phyloP scores from a whole-genome alignment of 2,888 invertebrate genomes.

The Chymomyza caudatula region DNA sequence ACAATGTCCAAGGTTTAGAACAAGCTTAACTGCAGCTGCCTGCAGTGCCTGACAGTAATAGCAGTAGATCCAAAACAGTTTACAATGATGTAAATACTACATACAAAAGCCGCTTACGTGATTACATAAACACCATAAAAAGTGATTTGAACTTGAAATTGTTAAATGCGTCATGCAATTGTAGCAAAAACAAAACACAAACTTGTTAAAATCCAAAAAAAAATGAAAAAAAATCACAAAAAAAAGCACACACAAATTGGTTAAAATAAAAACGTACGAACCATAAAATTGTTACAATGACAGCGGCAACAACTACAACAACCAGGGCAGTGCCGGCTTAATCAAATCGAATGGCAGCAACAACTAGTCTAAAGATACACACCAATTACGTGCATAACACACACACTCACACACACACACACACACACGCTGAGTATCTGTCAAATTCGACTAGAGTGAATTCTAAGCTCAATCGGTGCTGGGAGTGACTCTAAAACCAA shows the following conservation, averaged over 20 bases:
- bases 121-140: constrained; percentile 57
- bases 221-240: constrained; percentile 20
- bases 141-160: constrained; percentile 62
- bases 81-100: constrained; percentile 24
- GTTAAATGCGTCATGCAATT: constrained; percentile 41
- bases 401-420: neutral
- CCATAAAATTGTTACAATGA: constrained; percentile 63
- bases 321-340: constrained; percentile 18
- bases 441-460: neutral
- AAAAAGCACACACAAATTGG: constrained; percentile 32
- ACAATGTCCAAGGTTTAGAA: neutral
- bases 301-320: constrained; percentile 28
- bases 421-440: neutral
- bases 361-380: constrained; percentile 21
- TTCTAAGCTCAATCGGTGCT: neutral
- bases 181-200: neutral
- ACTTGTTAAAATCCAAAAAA: constrained; percentile 6
- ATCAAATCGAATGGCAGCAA: constrained; percentile 27
- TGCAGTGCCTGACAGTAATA: neutral
- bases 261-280: constrained; percentile 54
- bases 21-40: neutral
- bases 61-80: neutral
- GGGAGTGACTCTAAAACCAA: constrained; percentile 4
- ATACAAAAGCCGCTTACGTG: constrained; percentile 57
- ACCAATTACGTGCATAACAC: constrained; percentile 21